phyloP scores from a whole-genome alignment of 2,888 invertebrate genomes.

The Apamea anceps region DNA sequence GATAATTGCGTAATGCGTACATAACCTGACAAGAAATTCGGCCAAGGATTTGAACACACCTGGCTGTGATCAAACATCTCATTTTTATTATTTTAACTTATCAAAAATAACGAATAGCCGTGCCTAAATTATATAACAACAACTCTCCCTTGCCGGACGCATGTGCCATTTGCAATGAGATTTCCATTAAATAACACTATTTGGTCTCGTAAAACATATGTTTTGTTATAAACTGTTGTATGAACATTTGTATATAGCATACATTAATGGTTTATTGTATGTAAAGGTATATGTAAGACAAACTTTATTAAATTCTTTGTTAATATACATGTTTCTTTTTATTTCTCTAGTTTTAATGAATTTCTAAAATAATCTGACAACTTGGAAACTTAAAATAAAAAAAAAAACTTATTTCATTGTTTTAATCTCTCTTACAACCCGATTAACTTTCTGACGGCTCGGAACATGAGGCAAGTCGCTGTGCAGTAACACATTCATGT shows the following conservation, averaged over 20 bases:
- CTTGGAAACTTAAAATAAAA: background rate
- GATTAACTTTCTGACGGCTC: background rate
- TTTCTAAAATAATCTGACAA: background rate
- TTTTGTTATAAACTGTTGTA: conserved; percentile 72
- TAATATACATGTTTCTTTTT: conserved; percentile 76
- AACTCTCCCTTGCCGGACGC: conserved; percentile 24
- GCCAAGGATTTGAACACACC: conserved; percentile 41
- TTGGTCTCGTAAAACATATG: conserved; percentile 60
- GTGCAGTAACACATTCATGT: no score
- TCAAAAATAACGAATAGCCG: conserved; percentile 60
- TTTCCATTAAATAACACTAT: conserved; percentile 37
- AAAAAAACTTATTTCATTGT: background rate
- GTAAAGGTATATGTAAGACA: conserved; percentile 82
- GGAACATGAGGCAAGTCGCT: background rate
- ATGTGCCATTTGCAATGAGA: conserved; percentile 55
- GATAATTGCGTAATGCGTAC: conserved; percentile 19
- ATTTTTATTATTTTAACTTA: conserved; percentile 31
- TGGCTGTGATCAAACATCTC: conserved; percentile 32
- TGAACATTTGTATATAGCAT: conserved; percentile 79
- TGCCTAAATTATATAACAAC: conserved; percentile 60
- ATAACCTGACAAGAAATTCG: background rate
- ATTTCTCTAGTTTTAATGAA: conserved; percentile 34
- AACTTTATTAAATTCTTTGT: conserved; percentile 89
- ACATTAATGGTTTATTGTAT: conserved; percentile 76
- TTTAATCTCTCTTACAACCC: background rate